These are phyloP conservation scores for Oenanthe melanoleuca DNA, from an alignment of 2,113 vertebrate species.

Conservation along the genomic window DNA sequence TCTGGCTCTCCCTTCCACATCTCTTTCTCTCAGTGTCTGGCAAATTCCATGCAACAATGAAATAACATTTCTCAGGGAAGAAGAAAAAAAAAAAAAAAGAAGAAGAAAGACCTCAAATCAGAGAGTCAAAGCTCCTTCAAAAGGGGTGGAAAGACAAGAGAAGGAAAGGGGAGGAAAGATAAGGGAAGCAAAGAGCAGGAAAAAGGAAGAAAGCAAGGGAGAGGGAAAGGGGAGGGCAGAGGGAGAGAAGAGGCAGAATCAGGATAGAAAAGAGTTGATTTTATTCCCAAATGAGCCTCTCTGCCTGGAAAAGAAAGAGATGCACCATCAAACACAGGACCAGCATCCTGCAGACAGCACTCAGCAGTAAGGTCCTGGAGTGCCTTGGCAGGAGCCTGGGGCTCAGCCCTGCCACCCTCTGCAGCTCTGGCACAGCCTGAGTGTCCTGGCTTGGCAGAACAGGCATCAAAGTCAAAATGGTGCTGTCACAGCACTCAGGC, in stretches of 20 bases:
- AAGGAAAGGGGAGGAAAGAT: neutral
- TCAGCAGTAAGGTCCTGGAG: neutral
- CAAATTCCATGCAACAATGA: conserved; percentile 19
- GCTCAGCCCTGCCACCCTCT: neutral
- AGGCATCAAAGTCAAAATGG: neutral
- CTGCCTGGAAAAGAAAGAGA: neutral
- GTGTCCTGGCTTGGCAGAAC: neutral
- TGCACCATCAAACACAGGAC: neutral
- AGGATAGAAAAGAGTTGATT: neutral
- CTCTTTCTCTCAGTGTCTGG: conserved; percentile 18
- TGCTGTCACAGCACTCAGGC: neutral
- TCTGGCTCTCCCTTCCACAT: conserved; percentile 22
- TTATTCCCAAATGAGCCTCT: neutral
- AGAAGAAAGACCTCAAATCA: neutral
- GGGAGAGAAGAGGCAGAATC: neutral
- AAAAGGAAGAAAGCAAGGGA: rapidly evolving
- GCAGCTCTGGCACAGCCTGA: neutral
- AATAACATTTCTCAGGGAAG: neutral
- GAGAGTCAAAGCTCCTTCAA: neutral
- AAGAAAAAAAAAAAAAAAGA: rapidly evolving
- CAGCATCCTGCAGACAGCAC: neutral
- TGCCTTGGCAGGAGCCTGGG: neutral
- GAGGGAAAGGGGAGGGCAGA: neutral
- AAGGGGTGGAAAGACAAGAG: neutral
- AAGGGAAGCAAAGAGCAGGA: neutral